Base-by-base conservation (phyloP, 2,888 invertebrate genomes). In the Anagyrus pseudococci region DNA sequence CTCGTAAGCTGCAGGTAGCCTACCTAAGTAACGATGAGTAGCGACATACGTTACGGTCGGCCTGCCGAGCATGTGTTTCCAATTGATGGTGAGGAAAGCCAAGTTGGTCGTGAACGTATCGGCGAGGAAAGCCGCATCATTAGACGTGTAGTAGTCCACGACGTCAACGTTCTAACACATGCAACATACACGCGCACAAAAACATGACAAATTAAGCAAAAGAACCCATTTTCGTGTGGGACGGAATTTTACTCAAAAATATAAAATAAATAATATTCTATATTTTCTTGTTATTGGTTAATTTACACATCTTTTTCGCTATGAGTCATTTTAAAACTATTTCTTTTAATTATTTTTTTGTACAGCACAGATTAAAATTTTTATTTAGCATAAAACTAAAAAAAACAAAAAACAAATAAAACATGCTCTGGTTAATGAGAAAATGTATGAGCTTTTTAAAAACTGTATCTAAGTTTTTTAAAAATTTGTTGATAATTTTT, bases 51-150 rank as follows among this genome's bases (percentile, higher is more conserved):
- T 93, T 83, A 96, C 91, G 73, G 94, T 92, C 70, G 98, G 98
- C 76, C 98, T 88, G 79, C 98, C 98, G 82, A 97, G 89, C 90
- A 96, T 94, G 83, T 93, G 90, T 81, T 93, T 93, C 98, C 98
- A 98, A 84, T 91, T 94, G 87, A 93, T 93, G 83, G 96, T 93
- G 82, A 98, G 88, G 86, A 96, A 96, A 74, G 94, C 92, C 82
- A 98, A 88, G 85, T 96, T 95, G 77, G 93, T 92, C 81, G 90
- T 93, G 83, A 97, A 92, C 81, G 92, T 94, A 85, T 96, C 94
- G 80, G 94, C 91, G 83, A 97, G 89, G 82, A 98, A 89, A 79
- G 93, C 94, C 82, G 93, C 91, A 86, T 98, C 98, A 80, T 94
- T 93, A 76, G 95, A 94, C 83, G 94, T 92, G 89, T 98, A 98